Conservation (phyloP, 2,888 invertebrate species). For the Ptycholaimellus sp. region DNA sequence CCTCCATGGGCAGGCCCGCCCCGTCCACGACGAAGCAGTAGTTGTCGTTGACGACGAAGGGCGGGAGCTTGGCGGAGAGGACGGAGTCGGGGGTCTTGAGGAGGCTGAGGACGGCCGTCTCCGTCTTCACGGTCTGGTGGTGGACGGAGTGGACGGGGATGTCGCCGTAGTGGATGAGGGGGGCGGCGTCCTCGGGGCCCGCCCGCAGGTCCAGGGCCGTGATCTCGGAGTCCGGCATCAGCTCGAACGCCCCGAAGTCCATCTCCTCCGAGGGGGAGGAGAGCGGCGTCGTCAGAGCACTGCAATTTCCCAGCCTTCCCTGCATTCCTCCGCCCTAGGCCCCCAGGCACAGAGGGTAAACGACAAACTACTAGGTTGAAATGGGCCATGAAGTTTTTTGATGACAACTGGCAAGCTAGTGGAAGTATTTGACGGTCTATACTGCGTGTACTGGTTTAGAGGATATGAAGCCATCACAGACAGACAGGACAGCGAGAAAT, state of each 20-base stretch:
- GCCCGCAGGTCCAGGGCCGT: neutral
- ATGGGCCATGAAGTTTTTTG: too few species aligned
- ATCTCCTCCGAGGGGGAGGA: conserved; percentile 4
- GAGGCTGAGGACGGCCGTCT: conserved; percentile 22
- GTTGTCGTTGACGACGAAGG: conserved; percentile 21
- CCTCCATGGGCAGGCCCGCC: conserved; percentile 19
- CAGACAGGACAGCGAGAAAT: too few species aligned
- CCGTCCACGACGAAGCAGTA: conserved; percentile 25
- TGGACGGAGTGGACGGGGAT: conserved; percentile 24
- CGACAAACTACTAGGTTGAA: too few species aligned
- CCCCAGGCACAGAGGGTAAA: too few species aligned
- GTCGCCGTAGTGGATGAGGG: conserved; percentile 10
- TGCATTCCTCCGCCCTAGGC: too few species aligned
- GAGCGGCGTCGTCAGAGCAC: too few species aligned
- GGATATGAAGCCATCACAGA: too few species aligned
- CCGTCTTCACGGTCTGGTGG: conserved; percentile 24
- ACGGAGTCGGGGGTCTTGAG: conserved; percentile 22
- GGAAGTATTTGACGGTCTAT: too few species aligned
- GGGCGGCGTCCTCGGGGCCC: neutral
- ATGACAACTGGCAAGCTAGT: too few species aligned
- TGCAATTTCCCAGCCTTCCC: too few species aligned
- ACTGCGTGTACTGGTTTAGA: too few species aligned
- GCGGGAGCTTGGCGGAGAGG: conserved; percentile 18
- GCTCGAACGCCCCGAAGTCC: conserved; percentile 19
- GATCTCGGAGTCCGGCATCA: conserved; percentile 8